Percentiles rank a stretch among this genome's conserved stretches.
These are phyloP conservation scores for Eulithis testata DNA, from an alignment of 2,888 invertebrate species.

Conservation along the genomic window DNA sequence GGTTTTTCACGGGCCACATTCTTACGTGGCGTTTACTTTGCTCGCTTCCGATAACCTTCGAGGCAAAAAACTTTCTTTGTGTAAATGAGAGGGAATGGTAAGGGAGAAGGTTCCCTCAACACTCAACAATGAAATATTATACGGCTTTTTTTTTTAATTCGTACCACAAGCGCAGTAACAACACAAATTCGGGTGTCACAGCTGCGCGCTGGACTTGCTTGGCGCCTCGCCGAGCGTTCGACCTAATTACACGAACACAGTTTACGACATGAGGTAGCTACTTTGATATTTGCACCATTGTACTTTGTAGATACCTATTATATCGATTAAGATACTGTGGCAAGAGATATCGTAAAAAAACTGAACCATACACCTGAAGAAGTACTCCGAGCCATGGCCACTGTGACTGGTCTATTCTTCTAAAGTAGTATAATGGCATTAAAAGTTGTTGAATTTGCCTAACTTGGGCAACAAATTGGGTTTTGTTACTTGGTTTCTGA, in stretches of 20 bases:
- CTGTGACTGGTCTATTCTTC: no score
- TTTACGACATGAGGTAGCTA: constrained; percentile 25
- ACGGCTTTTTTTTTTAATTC: constrained; percentile 26
- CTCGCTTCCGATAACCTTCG: no score
- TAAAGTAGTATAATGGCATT: no score
- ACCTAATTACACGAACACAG: constrained; percentile 37
- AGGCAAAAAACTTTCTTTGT: no score
- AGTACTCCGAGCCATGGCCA: no score
- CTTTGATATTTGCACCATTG: constrained; percentile 21
- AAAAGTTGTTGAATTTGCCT: no score
- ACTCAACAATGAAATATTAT: background rate
- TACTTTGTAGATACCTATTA: background rate
- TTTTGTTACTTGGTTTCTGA: no score
- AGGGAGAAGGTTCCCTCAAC: no score
- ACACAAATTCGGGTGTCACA: constrained; percentile 35
- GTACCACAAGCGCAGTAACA: constrained; percentile 30
- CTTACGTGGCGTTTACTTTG: background rate
- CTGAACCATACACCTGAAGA: background rate
- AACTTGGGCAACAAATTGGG: no score
- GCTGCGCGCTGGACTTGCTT: constrained; percentile 33
- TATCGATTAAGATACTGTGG: background rate
- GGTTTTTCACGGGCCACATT: background rate
- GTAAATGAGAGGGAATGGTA: no score
- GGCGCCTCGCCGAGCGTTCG: constrained; percentile 36
- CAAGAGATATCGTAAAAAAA: background rate